Percentiles rank a stretch among this genome's conserved stretches.
Conservation (phyloP, 2,797 vertebrate genomes). For the Sebastolobus altivelis region DNA sequence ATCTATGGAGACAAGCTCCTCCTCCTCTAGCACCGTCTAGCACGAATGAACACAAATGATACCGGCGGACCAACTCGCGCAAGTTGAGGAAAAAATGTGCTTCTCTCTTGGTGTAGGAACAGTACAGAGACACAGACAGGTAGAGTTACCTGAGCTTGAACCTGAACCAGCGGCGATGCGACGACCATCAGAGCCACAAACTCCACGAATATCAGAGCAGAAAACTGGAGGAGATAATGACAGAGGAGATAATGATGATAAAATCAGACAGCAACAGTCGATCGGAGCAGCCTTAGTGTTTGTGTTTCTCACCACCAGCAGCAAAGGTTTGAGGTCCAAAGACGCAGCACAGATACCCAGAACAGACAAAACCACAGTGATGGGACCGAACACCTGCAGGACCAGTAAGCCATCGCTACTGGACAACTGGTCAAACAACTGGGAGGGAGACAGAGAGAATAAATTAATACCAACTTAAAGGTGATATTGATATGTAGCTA, state of each 20-base stretch:
- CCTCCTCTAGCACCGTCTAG: rapidly evolving
- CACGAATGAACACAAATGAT: too few species aligned
- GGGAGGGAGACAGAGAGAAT: not conserved
- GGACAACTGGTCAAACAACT: slow-evolving; percentile 70
- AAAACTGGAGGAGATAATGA: slow-evolving; percentile 56
- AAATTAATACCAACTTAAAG: not conserved
- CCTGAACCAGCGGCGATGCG: slow-evolving; percentile 69
- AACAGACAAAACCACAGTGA: slow-evolving; percentile 68
- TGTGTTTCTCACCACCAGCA: slow-evolving; percentile 67
- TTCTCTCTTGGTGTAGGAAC: too few species aligned
- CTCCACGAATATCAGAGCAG: slow-evolving; percentile 68
- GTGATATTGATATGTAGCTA: too few species aligned
- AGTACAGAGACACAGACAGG: not conserved
- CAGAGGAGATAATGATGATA: not conserved
- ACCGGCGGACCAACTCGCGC: too few species aligned
- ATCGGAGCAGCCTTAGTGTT: not conserved
- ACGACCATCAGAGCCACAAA: slow-evolving; percentile 76
- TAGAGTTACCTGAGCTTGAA: slow-evolving; percentile 65
- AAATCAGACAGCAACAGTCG: too few species aligned
- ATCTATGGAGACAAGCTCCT: too few species aligned
- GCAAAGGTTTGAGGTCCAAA: slow-evolving; percentile 62
- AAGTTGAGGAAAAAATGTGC: rapidly evolving
- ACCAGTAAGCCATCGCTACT: slow-evolving; percentile 60
- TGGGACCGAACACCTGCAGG: slow-evolving; percentile 72
- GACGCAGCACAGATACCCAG: slow-evolving; percentile 65